Base-by-base conservation (phyloP, 2,888 invertebrate species). In the Stenurella melanura region DNA sequence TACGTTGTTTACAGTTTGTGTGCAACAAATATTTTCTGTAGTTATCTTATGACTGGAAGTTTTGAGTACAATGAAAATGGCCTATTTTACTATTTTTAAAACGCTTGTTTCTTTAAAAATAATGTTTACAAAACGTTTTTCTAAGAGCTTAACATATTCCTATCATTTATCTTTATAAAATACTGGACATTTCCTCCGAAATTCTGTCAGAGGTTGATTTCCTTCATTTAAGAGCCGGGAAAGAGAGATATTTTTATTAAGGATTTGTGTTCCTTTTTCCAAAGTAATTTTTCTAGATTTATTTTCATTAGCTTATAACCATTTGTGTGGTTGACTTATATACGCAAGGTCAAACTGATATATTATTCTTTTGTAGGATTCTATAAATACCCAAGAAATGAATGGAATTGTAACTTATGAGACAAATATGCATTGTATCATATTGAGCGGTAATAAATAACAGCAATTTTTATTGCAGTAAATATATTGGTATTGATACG, bases 311-410 rank as follows among this genome's bases (percentile, higher is more conserved):
- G 42, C 42, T 15, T 15, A 15, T 12, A 42, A 42, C 12, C 15
- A 42, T 42, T 42, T 42, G 15, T 42, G 4, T 42, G 42, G 42
- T 15, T 42, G 12, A 42, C 15, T 42, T 42, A 42, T 50, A n/a
- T 50, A 17, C n/a, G n/a, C 50, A 50, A 50, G 50, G 50, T 15
- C 50, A 50, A 50, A 15, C 50, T 42, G 15, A n/a, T 50, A 50
- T 50, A 50, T 26, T 26, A 26, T 15, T n/a, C 50, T 50, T n/a
- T n/a, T n/a, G 50, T 6, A n/a, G 15, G 12, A 6, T 50, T 50
- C 50, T 50, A 50, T 50, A 50, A 50, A 50, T 50, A 50, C 50
- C n/a, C 50, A 50, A 50, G 50, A 50, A 50, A 50, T 50, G 50
- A 50, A 50, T 50, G 50, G n/a, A 50, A 50, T 50, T 50, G 50